Evolutionary conservation across 2,797 vertebrate genomes (phyloP).

Genomic region (Semaprochilodus insignis): DNA sequence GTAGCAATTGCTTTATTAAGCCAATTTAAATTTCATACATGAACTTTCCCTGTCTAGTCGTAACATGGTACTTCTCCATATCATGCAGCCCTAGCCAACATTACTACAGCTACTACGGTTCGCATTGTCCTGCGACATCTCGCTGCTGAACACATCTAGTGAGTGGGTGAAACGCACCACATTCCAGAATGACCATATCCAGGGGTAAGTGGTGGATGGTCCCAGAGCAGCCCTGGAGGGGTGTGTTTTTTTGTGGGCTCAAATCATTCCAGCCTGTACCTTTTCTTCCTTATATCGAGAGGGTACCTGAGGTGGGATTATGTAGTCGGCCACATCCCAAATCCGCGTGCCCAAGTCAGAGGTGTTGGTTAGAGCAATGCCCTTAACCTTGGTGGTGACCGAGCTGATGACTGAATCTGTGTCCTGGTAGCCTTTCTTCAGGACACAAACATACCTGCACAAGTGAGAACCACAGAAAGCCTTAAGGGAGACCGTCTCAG

Average conservation of each 20-base stretch:
- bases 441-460: constrained; percentile 64
- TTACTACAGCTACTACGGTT: too few relatives aligned
- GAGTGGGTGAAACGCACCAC: neutral
- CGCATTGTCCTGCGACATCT: neutral
- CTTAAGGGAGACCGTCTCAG: too few relatives aligned
- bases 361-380: constrained; percentile 70
- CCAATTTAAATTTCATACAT: too few relatives aligned
- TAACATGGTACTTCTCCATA: too few relatives aligned
- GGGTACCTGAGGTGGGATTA: constrained; percentile 78
- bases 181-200: neutral
- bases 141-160: neutral
- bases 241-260: neutral
- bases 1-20: too few relatives aligned
- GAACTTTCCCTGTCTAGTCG: too few relatives aligned
- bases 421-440: constrained; percentile 81
- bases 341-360: constrained; percentile 64
- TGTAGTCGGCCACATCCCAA: constrained; percentile 85
- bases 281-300: constrained; percentile 45
- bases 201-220: neutral
- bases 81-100: too few relatives aligned
- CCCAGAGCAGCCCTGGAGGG: neutral
- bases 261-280: constrained; percentile 40
- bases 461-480: neutral
- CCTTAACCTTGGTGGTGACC: constrained; percentile 84
- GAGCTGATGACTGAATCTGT: constrained; percentile 85